Conservation (phyloP, 2,113 vertebrate genomes). For the Echinops telfairi region DNA sequence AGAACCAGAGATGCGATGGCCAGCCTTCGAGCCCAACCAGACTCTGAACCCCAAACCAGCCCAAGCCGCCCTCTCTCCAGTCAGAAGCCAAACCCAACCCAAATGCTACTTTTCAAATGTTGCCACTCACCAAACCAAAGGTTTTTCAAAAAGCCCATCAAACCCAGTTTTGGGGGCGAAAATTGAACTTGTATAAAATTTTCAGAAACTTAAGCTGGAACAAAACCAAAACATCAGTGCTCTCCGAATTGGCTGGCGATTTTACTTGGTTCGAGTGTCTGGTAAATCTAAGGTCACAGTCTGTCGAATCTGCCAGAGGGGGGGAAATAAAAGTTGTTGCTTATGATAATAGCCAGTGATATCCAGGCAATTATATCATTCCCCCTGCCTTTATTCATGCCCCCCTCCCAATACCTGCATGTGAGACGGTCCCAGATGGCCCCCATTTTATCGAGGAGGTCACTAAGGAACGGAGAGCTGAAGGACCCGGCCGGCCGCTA, state of each 20-base stretch:
- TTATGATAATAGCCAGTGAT: neutral
- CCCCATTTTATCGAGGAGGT: neutral
- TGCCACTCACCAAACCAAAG: slow-evolving; percentile 56
- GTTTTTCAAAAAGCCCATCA: slow-evolving; percentile 65
- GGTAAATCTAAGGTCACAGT: slow-evolving; percentile 23
- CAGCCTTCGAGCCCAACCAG: slow-evolving; percentile 20
- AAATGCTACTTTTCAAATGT: slow-evolving; percentile 54
- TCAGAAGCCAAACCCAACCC: slow-evolving; percentile 54
- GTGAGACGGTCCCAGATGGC: neutral
- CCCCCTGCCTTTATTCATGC: neutral
- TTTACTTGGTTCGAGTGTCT: slow-evolving; percentile 34
- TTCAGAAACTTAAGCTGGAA: slow-evolving; percentile 52
- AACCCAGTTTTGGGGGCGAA: slow-evolving; percentile 3
- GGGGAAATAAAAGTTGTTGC: neutral
- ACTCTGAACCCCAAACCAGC: neutral
- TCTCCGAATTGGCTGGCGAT: neutral
- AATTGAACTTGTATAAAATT: neutral
- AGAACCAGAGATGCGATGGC: neutral
- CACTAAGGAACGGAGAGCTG: neutral
- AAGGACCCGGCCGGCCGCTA: neutral
- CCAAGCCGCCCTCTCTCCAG: neutral
- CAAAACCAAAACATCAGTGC: slow-evolving; percentile 33
- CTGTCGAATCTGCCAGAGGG: neutral
- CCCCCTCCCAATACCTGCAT: neutral
- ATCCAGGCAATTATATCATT: neutral